Evolutionary conservation across 1,140 invertebrate species (phyloP).

Genomic region (Temnothorax nylanderi): DNA sequence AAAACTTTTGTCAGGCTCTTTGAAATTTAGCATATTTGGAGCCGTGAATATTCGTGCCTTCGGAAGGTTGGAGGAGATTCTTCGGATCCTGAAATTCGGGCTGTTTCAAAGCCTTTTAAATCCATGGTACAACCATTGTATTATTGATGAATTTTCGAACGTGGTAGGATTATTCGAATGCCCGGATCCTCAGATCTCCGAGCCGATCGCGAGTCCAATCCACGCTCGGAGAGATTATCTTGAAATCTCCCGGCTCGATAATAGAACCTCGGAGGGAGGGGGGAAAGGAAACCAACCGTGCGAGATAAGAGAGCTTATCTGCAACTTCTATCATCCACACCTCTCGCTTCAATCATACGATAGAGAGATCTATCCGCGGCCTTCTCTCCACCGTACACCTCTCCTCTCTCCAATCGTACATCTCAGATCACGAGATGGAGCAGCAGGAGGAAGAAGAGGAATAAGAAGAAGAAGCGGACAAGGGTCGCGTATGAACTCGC

Average conservation of each 20-base stretch:
- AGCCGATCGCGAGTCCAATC: constrained; percentile 4
- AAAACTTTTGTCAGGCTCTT: not conserved
- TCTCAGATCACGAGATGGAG: constrained; percentile 29
- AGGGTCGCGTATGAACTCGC: constrained; percentile 48
- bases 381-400: constrained; percentile 17
- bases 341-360: constrained; percentile 46
- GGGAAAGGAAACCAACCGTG: constrained; percentile 31
- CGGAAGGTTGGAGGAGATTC: not conserved
- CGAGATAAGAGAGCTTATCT: constrained; percentile 39
- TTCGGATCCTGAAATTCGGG: not conserved
- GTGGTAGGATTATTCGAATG: not conserved
- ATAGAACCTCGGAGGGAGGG: constrained; percentile 14
- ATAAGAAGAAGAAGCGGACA: constrained; percentile 9
- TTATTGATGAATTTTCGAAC: constrained; percentile 1
- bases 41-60: not conserved
- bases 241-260: constrained; percentile 23
- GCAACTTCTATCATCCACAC: not conserved
- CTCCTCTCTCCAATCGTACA: constrained; percentile 16
- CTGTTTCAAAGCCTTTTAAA: not conserved
- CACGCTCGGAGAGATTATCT: constrained; percentile 30
- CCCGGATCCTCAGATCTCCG: not conserved
- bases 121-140: constrained; percentile 13
- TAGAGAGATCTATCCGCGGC: constrained; percentile 50
- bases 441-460: constrained; percentile 25
- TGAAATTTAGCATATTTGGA: not conserved